Evolutionary conservation across 2,113 vertebrate genomes (phyloP).

Genomic region (Podiceps cristatus): DNA sequence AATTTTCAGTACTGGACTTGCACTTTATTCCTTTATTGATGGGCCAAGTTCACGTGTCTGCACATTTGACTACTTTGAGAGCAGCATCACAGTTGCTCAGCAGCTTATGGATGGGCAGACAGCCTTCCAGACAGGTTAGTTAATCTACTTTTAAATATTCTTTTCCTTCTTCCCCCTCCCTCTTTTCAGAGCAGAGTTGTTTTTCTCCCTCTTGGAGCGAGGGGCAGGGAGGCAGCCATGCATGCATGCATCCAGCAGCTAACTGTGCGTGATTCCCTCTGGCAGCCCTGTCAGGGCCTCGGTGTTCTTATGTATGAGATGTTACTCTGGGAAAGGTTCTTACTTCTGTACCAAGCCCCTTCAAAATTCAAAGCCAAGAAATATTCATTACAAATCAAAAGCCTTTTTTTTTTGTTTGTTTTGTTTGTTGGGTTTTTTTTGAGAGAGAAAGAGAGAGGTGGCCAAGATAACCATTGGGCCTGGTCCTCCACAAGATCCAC

Average conservation of each 20-base stretch:
- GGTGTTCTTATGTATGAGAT: rapidly evolving
- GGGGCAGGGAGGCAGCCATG: not conserved
- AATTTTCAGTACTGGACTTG: not conserved
- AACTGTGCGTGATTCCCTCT: not conserved
- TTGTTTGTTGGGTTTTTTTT: too few species aligned
- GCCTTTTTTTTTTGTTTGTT: not conserved
- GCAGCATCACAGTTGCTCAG: not conserved
- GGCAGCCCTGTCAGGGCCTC: slow-evolving; percentile 5
- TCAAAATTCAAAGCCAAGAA: not conserved
- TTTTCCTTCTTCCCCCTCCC: not conserved
- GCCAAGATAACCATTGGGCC: not conserved
- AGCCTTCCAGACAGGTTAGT: not conserved
- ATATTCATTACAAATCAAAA: not conserved
- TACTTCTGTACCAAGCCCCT: not conserved
- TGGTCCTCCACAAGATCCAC: not conserved
- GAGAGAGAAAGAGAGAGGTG: not conserved
- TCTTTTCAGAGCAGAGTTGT: not conserved
- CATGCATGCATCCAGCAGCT: not conserved
- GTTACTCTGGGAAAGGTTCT: not conserved
- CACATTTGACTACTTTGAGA: not conserved
- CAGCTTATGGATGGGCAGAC: not conserved
- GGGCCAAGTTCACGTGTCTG: not conserved
- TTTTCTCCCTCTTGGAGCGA: not conserved
- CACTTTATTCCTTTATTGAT: not conserved
- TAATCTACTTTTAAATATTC: not conserved